Conservation (phyloP, 2,888 invertebrate species). For the Drosophila picticornis region DNA sequence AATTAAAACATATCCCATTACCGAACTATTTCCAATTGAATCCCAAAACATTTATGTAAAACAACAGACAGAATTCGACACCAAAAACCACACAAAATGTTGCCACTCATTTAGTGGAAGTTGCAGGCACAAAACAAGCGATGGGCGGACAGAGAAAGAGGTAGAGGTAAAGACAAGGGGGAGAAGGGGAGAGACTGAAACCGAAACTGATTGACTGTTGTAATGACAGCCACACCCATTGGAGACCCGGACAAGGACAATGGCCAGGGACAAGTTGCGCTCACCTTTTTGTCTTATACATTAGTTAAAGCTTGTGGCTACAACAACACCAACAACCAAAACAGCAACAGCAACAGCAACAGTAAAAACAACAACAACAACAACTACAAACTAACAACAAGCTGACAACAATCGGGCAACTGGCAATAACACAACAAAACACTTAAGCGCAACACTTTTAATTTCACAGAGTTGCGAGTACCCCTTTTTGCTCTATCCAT, state of each 20-base stretch:
- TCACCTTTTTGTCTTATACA: conserved; percentile 68
- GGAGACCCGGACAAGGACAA: conserved; percentile 13
- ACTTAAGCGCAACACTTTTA: conserved; percentile 78
- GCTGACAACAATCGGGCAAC: conserved; percentile 11
- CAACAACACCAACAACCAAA: conserved; percentile 12
- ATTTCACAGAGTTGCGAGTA: conserved; percentile 56
- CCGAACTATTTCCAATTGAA: conserved; percentile 15
- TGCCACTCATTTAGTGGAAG: conserved; percentile 38
- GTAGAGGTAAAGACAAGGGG: background rate
- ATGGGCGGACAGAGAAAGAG: background rate
- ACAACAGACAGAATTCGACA: conserved; percentile 15
- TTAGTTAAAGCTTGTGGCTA: conserved; percentile 71
- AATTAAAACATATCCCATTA: conserved; percentile 12
- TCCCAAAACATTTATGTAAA: conserved; percentile 26
- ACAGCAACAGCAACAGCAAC: background rate
- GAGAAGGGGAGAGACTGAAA: background rate
- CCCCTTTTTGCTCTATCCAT: conserved; percentile 30
- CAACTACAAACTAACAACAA: background rate
- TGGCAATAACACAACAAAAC: conserved; percentile 73
- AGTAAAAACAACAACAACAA: background rate
- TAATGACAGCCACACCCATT: conserved; percentile 32
- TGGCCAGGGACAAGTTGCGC: conserved; percentile 17
- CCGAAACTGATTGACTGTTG: conserved; percentile 65
- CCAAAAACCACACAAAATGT: conserved; percentile 49
- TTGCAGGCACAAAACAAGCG: background rate